These are phyloP conservation scores for Operophtera brumata DNA, from an alignment of 2,888 invertebrate species.

Conservation along the genomic window DNA sequence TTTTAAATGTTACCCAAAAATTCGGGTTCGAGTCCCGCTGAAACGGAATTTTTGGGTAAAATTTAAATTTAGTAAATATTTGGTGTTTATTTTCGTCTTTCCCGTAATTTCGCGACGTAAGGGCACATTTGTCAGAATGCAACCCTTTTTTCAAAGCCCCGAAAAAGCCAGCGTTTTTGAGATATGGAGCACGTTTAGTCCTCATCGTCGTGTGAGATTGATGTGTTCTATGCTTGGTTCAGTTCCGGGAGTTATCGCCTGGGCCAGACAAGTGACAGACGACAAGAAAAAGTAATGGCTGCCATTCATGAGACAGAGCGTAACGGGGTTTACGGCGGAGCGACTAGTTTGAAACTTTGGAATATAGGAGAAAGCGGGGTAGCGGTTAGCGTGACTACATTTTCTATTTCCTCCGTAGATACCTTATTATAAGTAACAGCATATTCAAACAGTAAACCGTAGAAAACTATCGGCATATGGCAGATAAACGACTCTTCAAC, in stretches of 20 bases:
- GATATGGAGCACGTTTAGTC: conserved; percentile 37
- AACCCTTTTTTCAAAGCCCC: conserved; percentile 17
- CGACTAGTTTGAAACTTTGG: conserved; percentile 12
- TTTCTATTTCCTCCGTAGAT: conserved; percentile 1
- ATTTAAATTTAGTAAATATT: too few relatives aligned
- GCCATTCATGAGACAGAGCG: conserved; percentile 32
- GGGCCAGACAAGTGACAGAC: conserved; percentile 30
- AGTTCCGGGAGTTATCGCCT: conserved; percentile 31
- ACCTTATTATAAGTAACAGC: too few relatives aligned
- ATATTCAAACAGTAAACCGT: neutral
- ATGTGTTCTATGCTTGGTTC: conserved; percentile 35
- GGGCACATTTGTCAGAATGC: conserved; percentile 24
- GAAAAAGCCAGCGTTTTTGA: conserved; percentile 23
- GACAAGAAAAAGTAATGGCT: conserved; percentile 33
- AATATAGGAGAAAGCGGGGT: conserved; percentile 8
- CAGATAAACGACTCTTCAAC: neutral
- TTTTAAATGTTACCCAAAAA: too few relatives aligned
- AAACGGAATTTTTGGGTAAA: too few relatives aligned
- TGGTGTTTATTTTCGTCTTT: too few relatives aligned
- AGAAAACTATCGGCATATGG: neutral
- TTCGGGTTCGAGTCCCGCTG: too few relatives aligned
- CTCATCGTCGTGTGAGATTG: conserved; percentile 28
- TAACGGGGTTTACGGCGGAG: conserved; percentile 18
- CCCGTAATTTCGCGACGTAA: conserved; percentile 20
- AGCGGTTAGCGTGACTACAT: conserved; percentile 14